Base-by-base conservation (phyloP, 2,888 invertebrate genomes). In the Drosophila subsilvestris region DNA sequence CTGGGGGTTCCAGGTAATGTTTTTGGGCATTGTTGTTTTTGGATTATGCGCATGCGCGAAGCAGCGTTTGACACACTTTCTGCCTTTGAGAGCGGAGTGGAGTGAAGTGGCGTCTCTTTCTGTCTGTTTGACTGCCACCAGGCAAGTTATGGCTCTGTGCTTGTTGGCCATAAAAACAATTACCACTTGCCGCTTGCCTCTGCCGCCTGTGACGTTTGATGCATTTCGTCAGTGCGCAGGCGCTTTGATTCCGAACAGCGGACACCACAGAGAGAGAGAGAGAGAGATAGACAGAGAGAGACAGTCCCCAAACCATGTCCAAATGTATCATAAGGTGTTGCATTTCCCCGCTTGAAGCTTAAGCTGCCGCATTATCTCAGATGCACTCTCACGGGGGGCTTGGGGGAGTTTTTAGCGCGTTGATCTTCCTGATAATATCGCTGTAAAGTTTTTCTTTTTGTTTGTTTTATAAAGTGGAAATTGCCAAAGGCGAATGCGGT, bases 101-200 rank as follows among this genome's bases (percentile, higher is more conserved):
- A 25, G 25, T 32, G 32, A 14, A 37, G 37, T 37, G 37, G 37
- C 62, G 74, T 63, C 75, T 45, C 60, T 51, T 22, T 17, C 59
- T 22, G 44, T 12, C 50, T 27, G 45, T 27, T n/a, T 37, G 58
- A 29, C 45, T 61, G 66, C 61, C 69, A 51, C 55, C 50, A 68
- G 62, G 55, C 69, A 63, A 27, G 59, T 32, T 59, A 44, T 25
- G 25, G 59, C 55, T 59, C 50, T 65, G 47, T 51, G 22, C 61
- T 62, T 69, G 62, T 80, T 84, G 84, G 81, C 73, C 78, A 86
- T 86, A 84, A 81, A 83, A 84, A 84, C 83, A 86, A 84, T 84
- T 86, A 84, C 83, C 82, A 83, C 86, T 80, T 71, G 70, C 63
- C 74, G 70, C 71, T 45, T 37, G 61, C 50, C 32, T 47, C 12